Evolutionary conservation across 2,797 vertebrate genomes (phyloP), one percentile per base, ranked within the genome.

Genomic region (Mallotus villosus): DNA sequence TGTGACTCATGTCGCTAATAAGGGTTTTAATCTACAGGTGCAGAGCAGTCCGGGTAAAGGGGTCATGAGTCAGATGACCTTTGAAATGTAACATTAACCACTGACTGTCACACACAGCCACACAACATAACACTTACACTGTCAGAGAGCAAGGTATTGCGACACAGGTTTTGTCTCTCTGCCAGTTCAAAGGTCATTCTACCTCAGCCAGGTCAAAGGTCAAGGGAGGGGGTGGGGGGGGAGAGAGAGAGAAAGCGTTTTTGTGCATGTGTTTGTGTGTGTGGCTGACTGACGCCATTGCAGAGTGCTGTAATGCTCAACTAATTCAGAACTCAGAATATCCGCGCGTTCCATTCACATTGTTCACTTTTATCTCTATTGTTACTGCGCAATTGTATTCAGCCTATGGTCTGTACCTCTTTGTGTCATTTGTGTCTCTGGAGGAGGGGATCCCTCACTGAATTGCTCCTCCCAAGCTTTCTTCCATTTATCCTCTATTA

Each of bases 1-100:
- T 64, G 71, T 78, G 84, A 91, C 80, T 92, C 80, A 78, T 76
- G 76, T 78, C 68, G 76, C 79, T 89, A 89, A 91, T 70, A 88
- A 86, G 79, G 74, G 77, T 85, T 85, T 84, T 88, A 90, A 88
- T 80, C 77, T 60, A 74, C 68, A 67, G 72, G 24, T 83, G 74
- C 75, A 77, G 82, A 74, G 79, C 74, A 67, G 63, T 76, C 85
- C 76, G 49, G 58, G 66, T 67, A 82, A 78, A 82, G 78, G 21
- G 86, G 70, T 83, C 82, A 80, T 78, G 81, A 80, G 70, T 64
- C 70, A 67, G 70, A 78, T 85, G 81, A 87, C 72, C 85, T 76
- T 72, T 49, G 37, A 4, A 16, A 46, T 46, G 12, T 72, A 6
- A 17, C 41, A 34, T 59, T 12, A 5, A 55, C 19, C 32, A 37